Evolutionary conservation across 2,797 vertebrate species (phyloP).

Genomic region (Champsocephalus esox): DNA sequence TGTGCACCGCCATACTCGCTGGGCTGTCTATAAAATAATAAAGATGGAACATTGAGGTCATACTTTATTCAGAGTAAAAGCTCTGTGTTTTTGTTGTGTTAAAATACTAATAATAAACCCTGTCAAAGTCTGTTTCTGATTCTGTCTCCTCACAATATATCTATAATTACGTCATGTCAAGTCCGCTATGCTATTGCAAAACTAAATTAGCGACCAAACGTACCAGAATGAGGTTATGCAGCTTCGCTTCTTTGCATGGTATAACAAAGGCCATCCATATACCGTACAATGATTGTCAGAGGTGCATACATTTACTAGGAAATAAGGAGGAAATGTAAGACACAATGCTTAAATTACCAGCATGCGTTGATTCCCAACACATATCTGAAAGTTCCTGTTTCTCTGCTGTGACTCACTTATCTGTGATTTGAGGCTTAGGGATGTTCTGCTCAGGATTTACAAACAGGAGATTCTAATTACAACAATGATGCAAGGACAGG

Average conservation of each 20-base stretch:
- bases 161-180: conserved; percentile 19
- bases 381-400: conserved; percentile 26
- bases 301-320: conserved; percentile 36
- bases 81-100: conserved; percentile 59
- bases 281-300: conserved; percentile 16
- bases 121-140: conserved; percentile 40
- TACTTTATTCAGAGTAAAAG: conserved; percentile 82
- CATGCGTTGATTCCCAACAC: conserved; percentile 7
- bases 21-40: conserved; percentile 78
- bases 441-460: conserved; percentile 40
- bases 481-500: conserved; percentile 42
- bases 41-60: conserved; percentile 71
- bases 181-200: conserved; percentile 11
- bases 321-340: conserved; percentile 34
- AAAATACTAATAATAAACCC: conserved; percentile 71
- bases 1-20: conserved; percentile 48
- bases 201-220: conserved; percentile 16
- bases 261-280: not conserved
- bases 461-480: conserved; percentile 57
- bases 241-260: not conserved
- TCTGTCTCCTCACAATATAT: conserved; percentile 16
- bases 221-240: conserved; percentile 2
- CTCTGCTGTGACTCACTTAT: conserved; percentile 32
- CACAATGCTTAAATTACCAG: conserved; percentile 38
- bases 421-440: conserved; percentile 40